Conservation (phyloP, 2,113 vertebrate genomes). For the Anhinga anhinga region DNA sequence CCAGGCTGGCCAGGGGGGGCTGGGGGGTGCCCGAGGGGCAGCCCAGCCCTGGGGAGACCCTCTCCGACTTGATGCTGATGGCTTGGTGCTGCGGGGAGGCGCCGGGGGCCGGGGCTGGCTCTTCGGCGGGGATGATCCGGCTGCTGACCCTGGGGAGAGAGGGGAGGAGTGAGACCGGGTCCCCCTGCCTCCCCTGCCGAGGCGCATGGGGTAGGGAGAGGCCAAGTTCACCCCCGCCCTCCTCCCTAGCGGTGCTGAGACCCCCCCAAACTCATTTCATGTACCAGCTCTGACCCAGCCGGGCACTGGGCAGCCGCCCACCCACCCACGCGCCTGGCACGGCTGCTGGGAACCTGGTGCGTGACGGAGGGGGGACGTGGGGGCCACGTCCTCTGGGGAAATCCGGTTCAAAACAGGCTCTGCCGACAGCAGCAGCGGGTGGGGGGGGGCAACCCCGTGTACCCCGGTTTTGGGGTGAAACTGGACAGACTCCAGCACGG, state of each 20-base stretch:
- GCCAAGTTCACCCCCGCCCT: fast-evolving
- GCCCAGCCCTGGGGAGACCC: slow-evolving; percentile 82
- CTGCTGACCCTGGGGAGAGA: slow-evolving; percentile 64
- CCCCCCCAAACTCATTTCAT: not conserved
- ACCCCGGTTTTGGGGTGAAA: not conserved
- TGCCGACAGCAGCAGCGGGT: fast-evolving
- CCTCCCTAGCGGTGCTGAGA: not conserved
- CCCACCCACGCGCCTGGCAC: not conserved
- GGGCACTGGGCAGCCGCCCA: not conserved
- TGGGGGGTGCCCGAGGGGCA: slow-evolving; percentile 68
- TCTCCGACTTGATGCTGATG: slow-evolving; percentile 89
- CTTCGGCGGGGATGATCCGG: slow-evolving; percentile 62
- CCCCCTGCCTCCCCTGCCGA: fast-evolving
- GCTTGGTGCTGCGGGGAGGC: slow-evolving; percentile 68
- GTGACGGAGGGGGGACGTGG: not conserved
- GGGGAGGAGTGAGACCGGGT: not conserved
- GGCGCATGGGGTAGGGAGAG: not conserved
- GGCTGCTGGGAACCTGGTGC: not conserved
- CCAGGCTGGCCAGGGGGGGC: slow-evolving; percentile 56
- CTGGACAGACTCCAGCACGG: not conserved
- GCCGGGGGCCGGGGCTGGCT: slow-evolving; percentile 26
- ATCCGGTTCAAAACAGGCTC: not conserved
- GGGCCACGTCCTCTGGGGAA: not conserved
- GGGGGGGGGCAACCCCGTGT: no score
- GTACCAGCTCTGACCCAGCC: not conserved